These are phyloP conservation scores for Ispidina picta DNA, from an alignment of 2,797 vertebrate species.

Conservation along the genomic window DNA sequence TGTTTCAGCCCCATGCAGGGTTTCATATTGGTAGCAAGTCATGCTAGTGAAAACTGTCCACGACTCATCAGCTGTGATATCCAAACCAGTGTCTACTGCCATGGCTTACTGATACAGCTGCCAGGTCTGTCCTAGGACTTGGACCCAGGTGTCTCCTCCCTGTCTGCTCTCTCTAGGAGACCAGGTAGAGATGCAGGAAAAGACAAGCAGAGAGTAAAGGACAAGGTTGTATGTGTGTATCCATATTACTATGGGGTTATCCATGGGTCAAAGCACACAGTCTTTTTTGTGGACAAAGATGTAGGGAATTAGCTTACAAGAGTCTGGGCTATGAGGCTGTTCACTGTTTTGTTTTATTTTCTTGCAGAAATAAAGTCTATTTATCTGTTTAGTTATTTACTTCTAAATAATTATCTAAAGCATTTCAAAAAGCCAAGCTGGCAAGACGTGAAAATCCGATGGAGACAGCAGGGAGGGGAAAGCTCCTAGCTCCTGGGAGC, in stretches of 20 bases:
- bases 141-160: neutral
- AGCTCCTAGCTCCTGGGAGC: neutral
- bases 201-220: neutral
- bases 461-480: neutral
- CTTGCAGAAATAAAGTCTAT: neutral
- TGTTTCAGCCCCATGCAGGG: neutral
- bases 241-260: neutral
- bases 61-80: neutral
- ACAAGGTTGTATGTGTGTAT: neutral
- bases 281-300: neutral
- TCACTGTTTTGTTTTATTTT: neutral
- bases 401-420: neutral
- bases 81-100: neutral
- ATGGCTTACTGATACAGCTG: neutral
- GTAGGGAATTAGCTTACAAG: neutral
- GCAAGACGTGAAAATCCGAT: neutral
- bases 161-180: neutral
- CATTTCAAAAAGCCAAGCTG: constrained; percentile 13
- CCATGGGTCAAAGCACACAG: neutral
- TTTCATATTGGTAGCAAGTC: neutral
- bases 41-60: neutral
- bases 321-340: neutral
- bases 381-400: neutral
- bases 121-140: neutral
- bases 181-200: neutral